These are phyloP conservation scores for Leucophenga varia DNA, from an alignment of 1,140 invertebrate genomes.

Conservation along the genomic window DNA sequence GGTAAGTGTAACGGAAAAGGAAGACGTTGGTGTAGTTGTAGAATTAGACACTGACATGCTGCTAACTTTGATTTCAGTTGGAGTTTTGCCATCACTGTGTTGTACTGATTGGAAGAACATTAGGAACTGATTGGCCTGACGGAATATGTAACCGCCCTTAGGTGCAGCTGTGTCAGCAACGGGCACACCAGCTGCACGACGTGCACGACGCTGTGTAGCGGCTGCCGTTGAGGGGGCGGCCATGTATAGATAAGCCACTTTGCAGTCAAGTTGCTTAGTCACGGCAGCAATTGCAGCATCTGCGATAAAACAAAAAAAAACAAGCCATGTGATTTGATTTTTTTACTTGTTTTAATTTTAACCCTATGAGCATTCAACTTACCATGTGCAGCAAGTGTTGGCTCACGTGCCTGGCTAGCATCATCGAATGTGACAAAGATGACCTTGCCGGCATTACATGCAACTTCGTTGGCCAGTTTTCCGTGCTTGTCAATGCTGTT, in stretches of 20 bases:
- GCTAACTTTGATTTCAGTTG: constrained; percentile 8
- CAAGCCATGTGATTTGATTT: too few relatives aligned
- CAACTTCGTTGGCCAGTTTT: constrained; percentile 28
- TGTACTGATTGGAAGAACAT: constrained; percentile 23
- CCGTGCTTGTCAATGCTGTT: constrained; percentile 37
- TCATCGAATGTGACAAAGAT: constrained; percentile 56
- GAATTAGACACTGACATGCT: constrained; percentile 19
- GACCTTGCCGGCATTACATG: constrained; percentile 34
- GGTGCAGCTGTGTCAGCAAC: constrained; percentile 25
- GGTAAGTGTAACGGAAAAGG: constrained; percentile 25
- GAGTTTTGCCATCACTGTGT: background rate
- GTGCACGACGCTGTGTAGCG: constrained; percentile 29
- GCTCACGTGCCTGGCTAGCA: constrained; percentile 39
- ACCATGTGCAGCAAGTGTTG: constrained; percentile 58
- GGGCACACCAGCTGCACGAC: constrained; percentile 1
- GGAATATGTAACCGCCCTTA: constrained; percentile 17
- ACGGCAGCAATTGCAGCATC: constrained; percentile 42
- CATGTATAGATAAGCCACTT: constrained; percentile 45
- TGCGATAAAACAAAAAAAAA: constrained; percentile 32
- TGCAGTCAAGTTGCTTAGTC: constrained; percentile 38
- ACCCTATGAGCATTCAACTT: too few relatives aligned
- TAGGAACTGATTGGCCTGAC: constrained; percentile 27
- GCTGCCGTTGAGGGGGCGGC: constrained; percentile 31
- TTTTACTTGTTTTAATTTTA: too few relatives aligned
- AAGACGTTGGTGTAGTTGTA: constrained; percentile 9